Conservation (phyloP, 30 jellyfish, hydroid and myxozoan species). For the Aurelia coerulea region DNA sequence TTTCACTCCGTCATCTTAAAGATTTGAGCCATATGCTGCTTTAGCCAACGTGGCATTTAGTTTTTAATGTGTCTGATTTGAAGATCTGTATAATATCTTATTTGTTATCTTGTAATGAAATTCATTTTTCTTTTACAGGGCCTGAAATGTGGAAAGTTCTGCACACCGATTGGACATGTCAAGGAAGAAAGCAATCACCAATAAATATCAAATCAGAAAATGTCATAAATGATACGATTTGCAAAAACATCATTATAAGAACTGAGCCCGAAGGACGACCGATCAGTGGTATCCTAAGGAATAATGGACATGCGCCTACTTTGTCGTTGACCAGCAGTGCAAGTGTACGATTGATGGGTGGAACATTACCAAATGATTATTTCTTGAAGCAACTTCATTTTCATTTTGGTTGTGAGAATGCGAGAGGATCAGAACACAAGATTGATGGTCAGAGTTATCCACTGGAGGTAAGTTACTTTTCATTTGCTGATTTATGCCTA, state of each 20-base stretch:
- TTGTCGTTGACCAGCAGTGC: conserved; percentile 71
- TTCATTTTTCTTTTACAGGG: conserved; percentile 57
- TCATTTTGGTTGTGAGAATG: conserved; percentile 90
- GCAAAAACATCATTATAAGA: conserved; percentile 71
- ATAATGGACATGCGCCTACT: conserved; percentile 99
- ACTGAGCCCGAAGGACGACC: conserved; percentile 88
- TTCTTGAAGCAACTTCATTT: conserved; percentile 91
- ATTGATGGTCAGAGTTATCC: conserved; percentile 90
- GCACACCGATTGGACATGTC: conserved; percentile 96
- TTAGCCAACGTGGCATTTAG: too few relatives aligned
- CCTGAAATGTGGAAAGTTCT: conserved; percentile 93
- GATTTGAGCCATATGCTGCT: too few relatives aligned
- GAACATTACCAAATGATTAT: conserved; percentile 74
- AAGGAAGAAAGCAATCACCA: conserved; percentile 94
- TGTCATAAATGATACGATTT: conserved; percentile 54
- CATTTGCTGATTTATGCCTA: too few relatives aligned
- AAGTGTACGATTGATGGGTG: conserved; percentile 87
- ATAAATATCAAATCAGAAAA: conserved; percentile 75
- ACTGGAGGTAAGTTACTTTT: conserved; percentile 71
- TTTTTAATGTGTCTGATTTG: too few relatives aligned
- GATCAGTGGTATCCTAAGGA: conserved; percentile 77
- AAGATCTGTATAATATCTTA: too few relatives aligned
- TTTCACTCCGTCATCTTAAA: too few relatives aligned
- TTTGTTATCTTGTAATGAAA: too few relatives aligned
- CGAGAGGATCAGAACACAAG: conserved; percentile 90